phyloP scores from a whole-genome alignment of 2,113 vertebrate genomes.

The Marmota monax region DNA sequence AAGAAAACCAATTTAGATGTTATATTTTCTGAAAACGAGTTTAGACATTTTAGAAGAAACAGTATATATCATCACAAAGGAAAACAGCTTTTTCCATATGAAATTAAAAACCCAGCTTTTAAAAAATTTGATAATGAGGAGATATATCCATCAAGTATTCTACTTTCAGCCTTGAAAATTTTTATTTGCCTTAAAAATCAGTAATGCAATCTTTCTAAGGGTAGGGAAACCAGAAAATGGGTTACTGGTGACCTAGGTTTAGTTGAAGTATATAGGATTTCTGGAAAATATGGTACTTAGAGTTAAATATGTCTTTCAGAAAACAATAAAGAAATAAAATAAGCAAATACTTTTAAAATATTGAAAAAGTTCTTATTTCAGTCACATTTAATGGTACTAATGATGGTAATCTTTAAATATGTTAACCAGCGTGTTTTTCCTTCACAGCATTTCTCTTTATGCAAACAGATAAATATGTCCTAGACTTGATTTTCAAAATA shows the following conservation, averaged over 20 bases:
- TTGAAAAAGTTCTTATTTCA: conserved; percentile 27
- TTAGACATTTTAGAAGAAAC: conserved; percentile 38
- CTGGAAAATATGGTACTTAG: neutral
- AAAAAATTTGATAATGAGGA: conserved; percentile 13
- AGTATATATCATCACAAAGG: neutral
- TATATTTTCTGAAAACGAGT: neutral
- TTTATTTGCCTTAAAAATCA: conserved; percentile 26
- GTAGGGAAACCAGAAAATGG: conserved; percentile 16
- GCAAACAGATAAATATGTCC: neutral
- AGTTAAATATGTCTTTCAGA: conserved; percentile 15
- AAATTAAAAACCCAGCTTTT: neutral
- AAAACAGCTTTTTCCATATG: neutral
- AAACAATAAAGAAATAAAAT: conserved; percentile 31
- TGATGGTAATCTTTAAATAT: conserved; percentile 39
- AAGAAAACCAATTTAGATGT: neutral
- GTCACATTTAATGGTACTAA: neutral
- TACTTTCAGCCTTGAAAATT: neutral
- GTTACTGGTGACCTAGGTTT: neutral
- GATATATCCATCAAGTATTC: neutral
- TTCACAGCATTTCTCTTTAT: conserved; percentile 41
- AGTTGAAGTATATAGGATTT: conserved; percentile 21
- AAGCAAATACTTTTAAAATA: conserved; percentile 35
- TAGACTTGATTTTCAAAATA: conserved; percentile 39
- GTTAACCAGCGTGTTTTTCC: neutral
- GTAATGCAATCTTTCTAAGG: neutral